A percentile compares a stretch with the other conserved stretches of the same genome.
Evolutionary conservation across 2,113 vertebrate species (phyloP).

Genomic region (Leucosticte australis): DNA sequence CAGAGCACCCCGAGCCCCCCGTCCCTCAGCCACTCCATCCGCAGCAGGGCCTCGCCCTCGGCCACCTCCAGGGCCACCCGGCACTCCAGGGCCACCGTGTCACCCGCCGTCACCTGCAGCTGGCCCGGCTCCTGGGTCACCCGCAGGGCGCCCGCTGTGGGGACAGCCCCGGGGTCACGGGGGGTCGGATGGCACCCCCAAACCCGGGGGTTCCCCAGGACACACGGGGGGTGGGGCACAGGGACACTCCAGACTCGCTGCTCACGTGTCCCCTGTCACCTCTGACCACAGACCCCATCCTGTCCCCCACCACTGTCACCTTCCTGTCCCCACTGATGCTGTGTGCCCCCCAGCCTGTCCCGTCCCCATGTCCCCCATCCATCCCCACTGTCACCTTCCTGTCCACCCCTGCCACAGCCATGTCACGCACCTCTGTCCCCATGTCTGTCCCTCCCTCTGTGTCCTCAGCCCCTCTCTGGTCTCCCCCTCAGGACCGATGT

Average conservation of each 20-base stretch:
- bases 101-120: neutral
- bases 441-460: neutral
- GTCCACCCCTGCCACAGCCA: fast-evolving
- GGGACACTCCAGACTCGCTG: neutral
- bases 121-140: neutral
- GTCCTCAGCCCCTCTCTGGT: neutral
- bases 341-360: neutral
- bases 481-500: neutral
- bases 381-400: neutral
- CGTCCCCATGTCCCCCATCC: too few relatives aligned
- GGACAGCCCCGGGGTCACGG: neutral
- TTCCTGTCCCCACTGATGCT: neutral
- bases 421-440: neutral
- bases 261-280: neutral
- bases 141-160: neutral
- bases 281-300: fast-evolving
- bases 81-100: neutral
- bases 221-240: neutral
- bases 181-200: too few relatives aligned
- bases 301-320: neutral
- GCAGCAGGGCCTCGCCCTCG: neutral
- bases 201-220: too few relatives aligned
- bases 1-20: neutral
- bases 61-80: neutral
- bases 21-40: neutral